phyloP scores from a whole-genome alignment of 2,888 invertebrate species.

The Xiphydria camelus region DNA sequence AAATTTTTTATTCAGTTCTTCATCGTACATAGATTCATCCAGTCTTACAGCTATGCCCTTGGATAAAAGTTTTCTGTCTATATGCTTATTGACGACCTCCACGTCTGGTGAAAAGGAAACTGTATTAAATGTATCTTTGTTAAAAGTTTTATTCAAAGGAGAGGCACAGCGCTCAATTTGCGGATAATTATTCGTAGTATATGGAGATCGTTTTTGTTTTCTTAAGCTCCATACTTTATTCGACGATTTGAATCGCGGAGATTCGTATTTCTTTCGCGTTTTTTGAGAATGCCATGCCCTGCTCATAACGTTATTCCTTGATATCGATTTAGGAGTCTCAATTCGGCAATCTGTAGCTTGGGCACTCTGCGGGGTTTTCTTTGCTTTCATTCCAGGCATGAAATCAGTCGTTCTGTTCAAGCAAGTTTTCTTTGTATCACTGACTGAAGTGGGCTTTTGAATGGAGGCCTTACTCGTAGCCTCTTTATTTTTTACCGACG shows the following conservation, averaged over 20 bases:
- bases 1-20: no score
- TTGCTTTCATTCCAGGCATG: no score
- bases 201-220: background rate
- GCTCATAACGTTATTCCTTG: no score
- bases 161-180: no score
- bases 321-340: no score
- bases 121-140: conserved; percentile 9
- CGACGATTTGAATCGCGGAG: conserved; percentile 1
- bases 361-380: no score
- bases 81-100: conserved; percentile 1
- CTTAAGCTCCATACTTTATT: conserved; percentile 5
- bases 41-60: conserved; percentile 34
- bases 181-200: background rate
- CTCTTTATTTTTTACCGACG: background rate
- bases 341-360: no score
- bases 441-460: no score
- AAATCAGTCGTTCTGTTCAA: no score
- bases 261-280: conserved; percentile 19
- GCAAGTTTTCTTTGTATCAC: no score
- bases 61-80: conserved; percentile 12
- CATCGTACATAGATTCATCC: conserved; percentile 34
- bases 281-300: no score
- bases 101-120: conserved; percentile 12
- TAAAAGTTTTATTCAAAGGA: conserved; percentile 19
- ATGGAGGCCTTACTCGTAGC: background rate